phyloP scores from a whole-genome alignment of 2,888 invertebrate genomes.

The Macrophya alboannulata region DNA sequence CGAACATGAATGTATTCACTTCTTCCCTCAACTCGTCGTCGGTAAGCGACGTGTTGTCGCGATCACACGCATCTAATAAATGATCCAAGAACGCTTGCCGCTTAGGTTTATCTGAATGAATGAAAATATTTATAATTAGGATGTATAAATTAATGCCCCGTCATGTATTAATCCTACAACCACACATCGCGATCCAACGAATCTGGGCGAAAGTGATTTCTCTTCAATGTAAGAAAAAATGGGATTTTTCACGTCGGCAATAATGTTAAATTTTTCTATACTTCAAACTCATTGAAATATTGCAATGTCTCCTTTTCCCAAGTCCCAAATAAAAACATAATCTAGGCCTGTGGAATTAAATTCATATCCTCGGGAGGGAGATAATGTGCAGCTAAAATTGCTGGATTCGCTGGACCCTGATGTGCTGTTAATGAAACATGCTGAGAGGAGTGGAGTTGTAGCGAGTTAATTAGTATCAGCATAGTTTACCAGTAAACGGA shows the following conservation, averaged over 20 bases:
- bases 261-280: no score
- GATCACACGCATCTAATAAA: constrained; percentile 82
- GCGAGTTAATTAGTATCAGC: neutral
- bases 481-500: constrained; percentile 56
- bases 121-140: neutral
- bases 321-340: neutral
- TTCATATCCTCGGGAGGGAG: neutral
- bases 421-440: neutral
- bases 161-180: neutral
- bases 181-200: neutral
- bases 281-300: no score
- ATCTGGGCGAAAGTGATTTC: no score
- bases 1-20: constrained; percentile 90
- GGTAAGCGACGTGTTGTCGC: constrained; percentile 83
- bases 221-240: no score
- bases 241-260: no score
- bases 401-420: no score
- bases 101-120: constrained; percentile 72
- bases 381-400: no score
- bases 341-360: neutral
- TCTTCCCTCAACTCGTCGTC: constrained; percentile 85
- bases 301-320: neutral
- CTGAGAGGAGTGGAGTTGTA: neutral
- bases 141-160: neutral
- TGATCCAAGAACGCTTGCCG: constrained; percentile 87